Evolutionary conservation across 2,888 invertebrate genomes (phyloP).

Genomic region (Cheilosia variabilis): DNA sequence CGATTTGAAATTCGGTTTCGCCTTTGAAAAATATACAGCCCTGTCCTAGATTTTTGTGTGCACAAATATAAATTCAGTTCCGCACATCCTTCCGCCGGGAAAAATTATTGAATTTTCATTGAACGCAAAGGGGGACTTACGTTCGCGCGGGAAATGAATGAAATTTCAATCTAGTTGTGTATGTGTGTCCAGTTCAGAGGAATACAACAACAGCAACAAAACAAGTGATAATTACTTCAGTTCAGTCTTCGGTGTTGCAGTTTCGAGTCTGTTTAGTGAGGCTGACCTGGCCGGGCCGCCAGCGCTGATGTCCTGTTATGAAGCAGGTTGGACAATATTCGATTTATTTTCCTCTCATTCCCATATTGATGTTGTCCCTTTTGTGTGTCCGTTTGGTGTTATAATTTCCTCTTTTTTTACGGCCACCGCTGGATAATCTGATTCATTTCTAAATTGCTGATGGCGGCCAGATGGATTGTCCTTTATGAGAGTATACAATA

Average conservation of each 20-base stretch:
- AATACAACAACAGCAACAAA: constrained; percentile 1
- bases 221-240: constrained; percentile 33
- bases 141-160: constrained; percentile 66
- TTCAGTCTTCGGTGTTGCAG: constrained; percentile 14
- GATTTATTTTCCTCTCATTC: constrained; percentile 14
- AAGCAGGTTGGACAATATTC: constrained; percentile 51
- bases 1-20: constrained; percentile 1
- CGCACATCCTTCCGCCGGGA: constrained; percentile 16
- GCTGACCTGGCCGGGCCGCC: constrained; percentile 20
- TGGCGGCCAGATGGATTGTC: constrained; percentile 14
- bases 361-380: constrained; percentile 4
- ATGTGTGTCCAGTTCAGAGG: constrained; percentile 12
- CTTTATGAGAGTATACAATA: constrained; percentile 3
- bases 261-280: constrained; percentile 37
- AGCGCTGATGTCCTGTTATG: constrained; percentile 17
- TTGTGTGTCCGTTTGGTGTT: constrained; percentile 8
- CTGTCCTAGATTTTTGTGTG: constrained; percentile 16
- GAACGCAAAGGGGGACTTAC: constrained; percentile 9
- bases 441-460: constrained; percentile 20
- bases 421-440: constrained; percentile 6
- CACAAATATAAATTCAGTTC: not conserved
- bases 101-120: constrained; percentile 51
- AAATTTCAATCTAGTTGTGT: constrained; percentile 43
- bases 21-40: not conserved
- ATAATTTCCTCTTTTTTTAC: not conserved